Conservation (phyloP, 2,113 vertebrate species). For the Mionectes macconnelli region DNA sequence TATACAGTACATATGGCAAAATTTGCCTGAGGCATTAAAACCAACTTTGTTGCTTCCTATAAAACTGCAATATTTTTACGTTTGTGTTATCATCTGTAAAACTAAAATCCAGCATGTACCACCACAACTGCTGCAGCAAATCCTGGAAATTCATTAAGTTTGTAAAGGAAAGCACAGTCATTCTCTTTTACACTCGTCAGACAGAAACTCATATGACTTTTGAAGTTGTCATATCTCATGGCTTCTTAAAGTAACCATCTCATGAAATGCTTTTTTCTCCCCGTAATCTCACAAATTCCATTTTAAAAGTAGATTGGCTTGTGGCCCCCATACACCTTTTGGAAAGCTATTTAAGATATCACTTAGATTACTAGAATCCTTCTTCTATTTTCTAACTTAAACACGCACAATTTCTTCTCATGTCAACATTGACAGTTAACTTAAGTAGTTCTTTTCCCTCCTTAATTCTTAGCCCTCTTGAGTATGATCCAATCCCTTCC, state of each 20-base stretch:
- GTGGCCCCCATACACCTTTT: neutral
- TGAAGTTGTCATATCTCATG: fast-evolving
- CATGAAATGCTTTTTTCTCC: neutral
- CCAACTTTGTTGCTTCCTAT: neutral
- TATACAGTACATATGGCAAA: neutral
- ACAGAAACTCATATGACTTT: neutral
- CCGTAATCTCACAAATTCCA: neutral
- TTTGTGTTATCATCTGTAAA: neutral
- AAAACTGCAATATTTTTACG: neutral
- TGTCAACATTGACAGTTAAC: neutral
- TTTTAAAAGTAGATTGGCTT: neutral
- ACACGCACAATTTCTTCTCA: neutral
- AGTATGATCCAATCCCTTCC: neutral
- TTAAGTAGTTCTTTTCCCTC: neutral
- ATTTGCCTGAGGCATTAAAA: neutral
- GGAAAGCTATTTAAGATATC: neutral
- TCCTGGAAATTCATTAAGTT: neutral
- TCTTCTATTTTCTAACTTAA: neutral
- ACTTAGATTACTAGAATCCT: neutral
- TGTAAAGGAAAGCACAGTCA: neutral
- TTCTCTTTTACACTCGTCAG: neutral
- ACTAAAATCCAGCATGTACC: neutral
- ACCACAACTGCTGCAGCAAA: neutral
- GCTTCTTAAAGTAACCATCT: neutral
- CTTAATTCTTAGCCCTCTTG: neutral